Evolutionary conservation across 2,888 invertebrate species (phyloP), one percentile per base, ranked within the genome.

Genomic region (Drosophila cognata): DNA sequence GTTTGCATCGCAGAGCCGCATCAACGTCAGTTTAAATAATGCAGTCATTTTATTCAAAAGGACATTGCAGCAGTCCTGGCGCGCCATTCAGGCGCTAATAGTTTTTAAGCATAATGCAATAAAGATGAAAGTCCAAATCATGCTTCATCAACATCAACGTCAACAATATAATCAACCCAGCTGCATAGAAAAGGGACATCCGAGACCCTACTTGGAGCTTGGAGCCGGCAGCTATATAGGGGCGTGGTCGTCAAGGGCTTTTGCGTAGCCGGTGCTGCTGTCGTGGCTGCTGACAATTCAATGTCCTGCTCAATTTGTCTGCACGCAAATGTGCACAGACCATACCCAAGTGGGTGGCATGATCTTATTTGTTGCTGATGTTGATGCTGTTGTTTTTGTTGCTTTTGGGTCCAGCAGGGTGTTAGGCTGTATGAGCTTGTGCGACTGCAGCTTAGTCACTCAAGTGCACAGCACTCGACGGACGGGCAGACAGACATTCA

Each of bases 31-130:
- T 81, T 81, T 29, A 64, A 79, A 78, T 81, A 89, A 84, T 81
- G 74, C 75, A 81, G 66, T 84, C 71, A 74, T 53, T 75, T 76
- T 71, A 71, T 66, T 57, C 76, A 52, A 48, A 70, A 67, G 61
- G 59, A 65, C 73, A 48, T 38, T 46, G 61, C 64, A 38, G 33
- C 38, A 21, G 63, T 58, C 48, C 48, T 58, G 21, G 11, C 13
- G 16, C n/a, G 43, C 55, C 67, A 67, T 71, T 58, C 33, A 31
- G 84, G 70, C 82, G 80, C 90, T 90, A 90, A 90, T 90, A 88
- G 89, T 88, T 90, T 85, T 89, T 87, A 90, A 88, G 89, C 84
- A 87, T 89, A 89, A 90, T 90, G 88, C 90, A 88, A 90, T 90
- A 90, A 88, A 83, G 79, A 85, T 82, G 87, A 90, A 89, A 90